A percentile compares a stretch with the other conserved stretches of the same genome.
Conservation (phyloP, 2,113 vertebrate species). For the Datnioides undecimradiatus region DNA sequence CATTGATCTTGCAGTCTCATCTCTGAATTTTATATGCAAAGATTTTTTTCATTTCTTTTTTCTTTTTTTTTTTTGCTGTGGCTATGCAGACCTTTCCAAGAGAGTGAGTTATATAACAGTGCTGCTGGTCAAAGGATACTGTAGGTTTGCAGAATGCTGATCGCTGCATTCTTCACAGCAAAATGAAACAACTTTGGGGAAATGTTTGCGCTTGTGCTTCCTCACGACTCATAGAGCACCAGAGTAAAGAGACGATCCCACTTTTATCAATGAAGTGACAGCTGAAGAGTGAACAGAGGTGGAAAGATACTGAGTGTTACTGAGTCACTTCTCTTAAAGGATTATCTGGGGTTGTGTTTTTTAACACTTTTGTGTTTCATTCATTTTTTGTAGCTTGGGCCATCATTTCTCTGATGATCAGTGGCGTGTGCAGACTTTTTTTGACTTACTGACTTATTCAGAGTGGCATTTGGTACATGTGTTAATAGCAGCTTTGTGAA, state of each 20-base stretch:
- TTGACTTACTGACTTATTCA: too few relatives aligned
- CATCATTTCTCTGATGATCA: neutral
- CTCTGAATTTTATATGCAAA: slow-evolving; percentile 42
- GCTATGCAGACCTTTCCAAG: slow-evolving; percentile 50
- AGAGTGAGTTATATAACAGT: slow-evolving; percentile 58
- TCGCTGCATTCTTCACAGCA: slow-evolving; percentile 41
- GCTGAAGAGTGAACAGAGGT: neutral
- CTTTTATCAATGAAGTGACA: slow-evolving; percentile 30
- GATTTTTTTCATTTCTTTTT: neutral
- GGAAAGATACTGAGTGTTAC: neutral
- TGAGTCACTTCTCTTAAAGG: neutral
- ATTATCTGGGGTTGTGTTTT: rapidly evolving
- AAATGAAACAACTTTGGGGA: slow-evolving; percentile 54
- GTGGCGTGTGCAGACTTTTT: too few relatives aligned
- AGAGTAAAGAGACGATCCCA: slow-evolving; percentile 31
- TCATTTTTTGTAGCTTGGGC: neutral
- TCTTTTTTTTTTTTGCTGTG: neutral
- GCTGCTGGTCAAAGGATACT: slow-evolving; percentile 66
- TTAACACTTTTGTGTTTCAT: neutral
- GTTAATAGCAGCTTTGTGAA: too few relatives aligned
- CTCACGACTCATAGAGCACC: slow-evolving; percentile 15
- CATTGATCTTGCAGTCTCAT: slow-evolving; percentile 38
- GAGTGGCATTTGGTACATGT: too few relatives aligned
- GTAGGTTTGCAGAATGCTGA: slow-evolving; percentile 65
- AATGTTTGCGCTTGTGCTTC: slow-evolving; percentile 31